Conservation (phyloP, 2,113 vertebrate species). For the Callopanchax toddi region DNA sequence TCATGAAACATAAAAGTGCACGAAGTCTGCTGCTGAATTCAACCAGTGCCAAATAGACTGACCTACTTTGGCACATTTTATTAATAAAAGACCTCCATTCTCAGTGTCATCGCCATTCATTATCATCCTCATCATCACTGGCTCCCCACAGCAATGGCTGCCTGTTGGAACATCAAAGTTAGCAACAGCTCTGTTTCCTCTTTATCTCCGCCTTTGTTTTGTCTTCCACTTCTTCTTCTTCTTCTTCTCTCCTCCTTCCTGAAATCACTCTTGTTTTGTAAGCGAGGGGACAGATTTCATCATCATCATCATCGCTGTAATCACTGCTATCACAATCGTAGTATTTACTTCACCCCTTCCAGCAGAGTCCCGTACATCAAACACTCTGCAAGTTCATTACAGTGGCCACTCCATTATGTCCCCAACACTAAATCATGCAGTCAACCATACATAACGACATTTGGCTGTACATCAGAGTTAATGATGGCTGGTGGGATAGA, state of each 20-base stretch:
- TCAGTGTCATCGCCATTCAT: slow-evolving; percentile 52
- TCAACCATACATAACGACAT: slow-evolving; percentile 58
- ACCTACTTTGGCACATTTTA: slow-evolving; percentile 23
- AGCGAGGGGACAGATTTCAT: slow-evolving; percentile 44
- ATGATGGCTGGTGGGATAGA: slow-evolving; percentile 62
- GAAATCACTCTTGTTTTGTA: slow-evolving; percentile 34
- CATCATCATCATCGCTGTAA: slow-evolving; percentile 50
- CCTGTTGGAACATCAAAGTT: slow-evolving; percentile 67
- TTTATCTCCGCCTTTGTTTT: slow-evolving; percentile 27
- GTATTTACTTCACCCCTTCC: slow-evolving; percentile 58
- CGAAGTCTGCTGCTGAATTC: slow-evolving; percentile 13
- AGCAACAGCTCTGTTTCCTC: slow-evolving; percentile 27
- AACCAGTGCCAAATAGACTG: slow-evolving; percentile 8
- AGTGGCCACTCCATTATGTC: slow-evolving; percentile 63
- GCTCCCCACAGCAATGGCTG: slow-evolving; percentile 56
- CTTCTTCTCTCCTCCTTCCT: slow-evolving; percentile 7
- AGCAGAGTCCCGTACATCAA: slow-evolving; percentile 60
- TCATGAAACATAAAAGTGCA: slow-evolving; percentile 19
- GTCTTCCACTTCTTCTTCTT: background rate
- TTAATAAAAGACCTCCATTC: slow-evolving; percentile 45
- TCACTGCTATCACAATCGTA: slow-evolving; percentile 38
- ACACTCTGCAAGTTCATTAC: slow-evolving; percentile 64
- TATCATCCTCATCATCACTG: slow-evolving; percentile 45
- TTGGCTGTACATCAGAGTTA: slow-evolving; percentile 70
- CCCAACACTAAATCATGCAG: slow-evolving; percentile 66